Percentiles rank a stretch among this genome's conserved stretches.
Conservation (phyloP, 2,888 invertebrate species). For the Yponomeuta cagnagella region DNA sequence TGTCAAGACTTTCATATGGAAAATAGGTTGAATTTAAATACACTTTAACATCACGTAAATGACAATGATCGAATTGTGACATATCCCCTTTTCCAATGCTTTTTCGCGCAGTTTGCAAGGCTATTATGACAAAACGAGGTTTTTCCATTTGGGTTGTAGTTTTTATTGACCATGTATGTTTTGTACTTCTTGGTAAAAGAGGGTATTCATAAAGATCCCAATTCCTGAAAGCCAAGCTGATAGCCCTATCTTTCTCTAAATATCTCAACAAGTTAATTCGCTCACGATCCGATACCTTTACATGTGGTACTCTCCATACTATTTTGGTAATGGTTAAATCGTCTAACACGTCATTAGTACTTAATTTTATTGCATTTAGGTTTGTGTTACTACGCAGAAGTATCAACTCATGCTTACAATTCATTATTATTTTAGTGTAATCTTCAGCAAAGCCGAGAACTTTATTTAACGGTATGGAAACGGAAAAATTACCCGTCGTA, state of each 20-base stretch:
- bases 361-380: conserved; percentile 23
- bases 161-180: conserved; percentile 35
- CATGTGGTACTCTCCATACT: conserved; percentile 12
- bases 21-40: conserved; percentile 18
- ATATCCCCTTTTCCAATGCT: conserved; percentile 26
- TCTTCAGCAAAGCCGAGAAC: conserved; percentile 25
- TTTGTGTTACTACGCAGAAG: conserved; percentile 33
- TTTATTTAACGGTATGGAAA: conserved; percentile 22
- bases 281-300: conserved; percentile 23
- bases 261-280: conserved; percentile 18
- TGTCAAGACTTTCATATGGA: conserved; percentile 18
- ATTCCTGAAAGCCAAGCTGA: conserved; percentile 31
- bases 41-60: conserved; percentile 17
- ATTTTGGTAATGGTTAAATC: conserved; percentile 18
- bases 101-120: conserved; percentile 41
- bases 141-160: conserved; percentile 38
- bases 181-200: conserved; percentile 32
- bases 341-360: conserved; percentile 18
- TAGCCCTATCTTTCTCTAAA: conserved; percentile 30
- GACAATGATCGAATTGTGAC: conserved; percentile 29
- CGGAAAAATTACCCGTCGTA: background rate
- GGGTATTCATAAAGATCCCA: conserved; percentile 46
- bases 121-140: conserved; percentile 41
- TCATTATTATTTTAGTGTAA: conserved; percentile 41
- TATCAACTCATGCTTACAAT: conserved; percentile 43